A percentile compares a stretch with the other conserved stretches of the same genome.
Evolutionary conservation across 2,113 vertebrate genomes (phyloP).

Genomic region (Proterorhinus semilunaris): DNA sequence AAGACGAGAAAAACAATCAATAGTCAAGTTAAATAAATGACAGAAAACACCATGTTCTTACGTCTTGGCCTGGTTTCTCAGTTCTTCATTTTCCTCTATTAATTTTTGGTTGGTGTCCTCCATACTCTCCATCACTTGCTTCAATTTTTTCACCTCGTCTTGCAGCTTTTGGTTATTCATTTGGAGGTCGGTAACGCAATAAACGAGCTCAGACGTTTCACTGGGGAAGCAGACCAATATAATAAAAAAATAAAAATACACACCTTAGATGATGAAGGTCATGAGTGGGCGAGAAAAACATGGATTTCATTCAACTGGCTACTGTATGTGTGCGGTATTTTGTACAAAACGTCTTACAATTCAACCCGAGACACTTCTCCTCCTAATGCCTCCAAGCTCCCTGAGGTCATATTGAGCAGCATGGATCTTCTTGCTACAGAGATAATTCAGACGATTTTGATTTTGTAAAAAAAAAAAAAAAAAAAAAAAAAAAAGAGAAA

Average conservation of each 20-base stretch:
- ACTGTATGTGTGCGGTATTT: not conserved
- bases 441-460: slow-evolving; percentile 3
- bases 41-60: slow-evolving; percentile 37
- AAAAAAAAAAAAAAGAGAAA: not conserved
- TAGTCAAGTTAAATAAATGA: not conserved
- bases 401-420: slow-evolving; percentile 75
- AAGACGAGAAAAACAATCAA: not conserved
- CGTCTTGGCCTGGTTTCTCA: slow-evolving; percentile 78
- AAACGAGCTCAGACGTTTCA: slow-evolving; percentile 86
- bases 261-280: slow-evolving; percentile 1
- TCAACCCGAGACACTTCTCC: slow-evolving; percentile 82
- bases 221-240: slow-evolving; percentile 60
- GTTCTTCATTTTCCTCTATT: slow-evolving; percentile 77
- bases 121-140: slow-evolving; percentile 78
- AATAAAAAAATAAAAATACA: not conserved
- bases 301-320: not conserved
- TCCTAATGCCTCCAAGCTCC: slow-evolving; percentile 84
- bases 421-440: slow-evolving; percentile 64
- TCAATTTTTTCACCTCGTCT: slow-evolving; percentile 84
- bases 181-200: slow-evolving; percentile 83
- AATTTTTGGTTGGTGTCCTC: slow-evolving; percentile 85
- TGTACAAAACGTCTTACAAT: slow-evolving; percentile 76
- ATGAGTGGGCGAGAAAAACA: not conserved
- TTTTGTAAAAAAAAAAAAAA: not conserved
- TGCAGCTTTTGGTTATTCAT: slow-evolving; percentile 86